Base-by-base conservation (phyloP, 2,113 vertebrate species). In the Paracanthobrama guichenoti region DNA sequence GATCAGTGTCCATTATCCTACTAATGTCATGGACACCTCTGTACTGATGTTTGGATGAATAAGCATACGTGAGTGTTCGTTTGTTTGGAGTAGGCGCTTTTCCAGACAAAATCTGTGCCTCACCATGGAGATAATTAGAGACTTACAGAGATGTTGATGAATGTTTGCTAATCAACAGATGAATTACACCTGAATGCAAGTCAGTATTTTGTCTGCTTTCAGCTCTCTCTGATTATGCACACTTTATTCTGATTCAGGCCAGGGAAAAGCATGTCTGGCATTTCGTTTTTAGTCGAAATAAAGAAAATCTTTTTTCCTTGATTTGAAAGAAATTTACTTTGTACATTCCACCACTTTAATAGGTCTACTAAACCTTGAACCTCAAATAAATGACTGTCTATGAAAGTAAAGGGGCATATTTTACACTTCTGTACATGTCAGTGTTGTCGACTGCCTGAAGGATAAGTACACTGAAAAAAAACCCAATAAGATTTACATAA, bases 1-100 rank as follows among this genome's bases (percentile, higher is more conserved):
- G 31, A 71, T 72, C 80, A 24, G 66, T 42, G 80, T 82, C 66
- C 66, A 72, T 82, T 82, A 82, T 82, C 80, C 31, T 82, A 42
- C 48, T 55, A 82, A 71, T 72, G 80, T 82, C 80, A 82, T 9
- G 48, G 80, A 71, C 48, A 72, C 66, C 66, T 72, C 79, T 71
- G 13, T 20, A 42, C 28, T 24, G 22, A 82, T 57, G 80, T 66
- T 48, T 64, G 18, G 59, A 59, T 24, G 20, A 78, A 53, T 50
- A 62, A 67, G 42, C 11, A 9, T 2, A 22, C 7, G 60, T 13
- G 78, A 48, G 76, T 26, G 57, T 59, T 62, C 39, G 7, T 28
- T 80, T 81, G 48, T 55, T 81, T 81, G 18, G 12, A 69, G 79
- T 39, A 71, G 20, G 42, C 0, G 44, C 24, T 67, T 80, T 80